These are phyloP conservation scores for Scolopax bukidnonensis DNA, from an alignment of 2,797 vertebrate genomes.

Conservation along the genomic window DNA sequence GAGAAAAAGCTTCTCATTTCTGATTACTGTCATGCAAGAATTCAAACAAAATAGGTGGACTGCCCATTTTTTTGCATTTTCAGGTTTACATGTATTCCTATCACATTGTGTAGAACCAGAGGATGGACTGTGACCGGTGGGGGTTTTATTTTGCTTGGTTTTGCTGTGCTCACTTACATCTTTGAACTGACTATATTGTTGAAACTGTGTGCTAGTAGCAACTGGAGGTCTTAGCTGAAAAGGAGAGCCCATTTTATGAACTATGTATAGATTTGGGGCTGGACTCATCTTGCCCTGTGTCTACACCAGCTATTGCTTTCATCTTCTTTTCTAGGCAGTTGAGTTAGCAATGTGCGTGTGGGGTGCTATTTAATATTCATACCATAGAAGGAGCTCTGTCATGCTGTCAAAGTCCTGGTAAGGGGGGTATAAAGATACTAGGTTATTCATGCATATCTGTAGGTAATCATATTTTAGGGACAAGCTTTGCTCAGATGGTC, in stretches of 20 bases:
- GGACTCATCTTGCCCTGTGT: not conserved
- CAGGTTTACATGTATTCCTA: fast-evolving
- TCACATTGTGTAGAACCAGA: fast-evolving
- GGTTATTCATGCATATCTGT: not conserved
- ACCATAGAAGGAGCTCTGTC: not conserved
- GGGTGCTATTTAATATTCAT: not conserved
- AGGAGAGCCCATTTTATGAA: not conserved
- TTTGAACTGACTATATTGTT: not conserved
- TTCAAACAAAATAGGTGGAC: not conserved
- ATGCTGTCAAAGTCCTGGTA: not conserved
- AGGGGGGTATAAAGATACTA: not conserved
- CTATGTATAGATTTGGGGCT: not conserved
- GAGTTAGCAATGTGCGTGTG: fast-evolving
- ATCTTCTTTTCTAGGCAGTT: not conserved
- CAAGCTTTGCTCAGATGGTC: not conserved
- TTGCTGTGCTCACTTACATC: not conserved
- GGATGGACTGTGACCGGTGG: not conserved
- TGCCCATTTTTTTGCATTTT: not conserved
- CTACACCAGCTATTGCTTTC: not conserved
- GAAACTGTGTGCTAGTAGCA: not conserved
- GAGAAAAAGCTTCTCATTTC: not conserved
- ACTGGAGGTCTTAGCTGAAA: not conserved
- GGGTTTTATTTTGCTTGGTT: not conserved
- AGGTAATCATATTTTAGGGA: not conserved
- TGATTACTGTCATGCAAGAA: not conserved